A percentile compares a stretch with the other conserved stretches of the same genome.
phyloP scores from a whole-genome alignment of 2,797 vertebrate species.

The Anabas testudineus region DNA sequence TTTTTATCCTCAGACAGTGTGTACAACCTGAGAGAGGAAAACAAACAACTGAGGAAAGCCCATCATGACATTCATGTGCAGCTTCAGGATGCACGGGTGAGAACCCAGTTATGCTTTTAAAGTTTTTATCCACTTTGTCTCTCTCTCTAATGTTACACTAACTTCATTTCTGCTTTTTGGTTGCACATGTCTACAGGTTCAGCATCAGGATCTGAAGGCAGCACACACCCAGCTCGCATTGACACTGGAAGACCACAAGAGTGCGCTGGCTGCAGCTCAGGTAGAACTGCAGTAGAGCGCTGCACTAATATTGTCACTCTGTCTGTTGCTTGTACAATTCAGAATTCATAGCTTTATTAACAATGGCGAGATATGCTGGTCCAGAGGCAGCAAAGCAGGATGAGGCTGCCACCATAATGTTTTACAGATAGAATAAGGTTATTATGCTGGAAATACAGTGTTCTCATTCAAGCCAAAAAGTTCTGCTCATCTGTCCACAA shows the following conservation, averaged over 20 bases:
- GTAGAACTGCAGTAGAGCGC: conserved; percentile 78
- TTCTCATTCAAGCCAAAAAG: no score
- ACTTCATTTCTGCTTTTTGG: background rate
- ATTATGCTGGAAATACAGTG: no score
- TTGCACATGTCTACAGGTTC: conserved; percentile 83
- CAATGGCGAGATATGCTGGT: no score
- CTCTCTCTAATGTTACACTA: no score
- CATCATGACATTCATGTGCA: conserved; percentile 95
- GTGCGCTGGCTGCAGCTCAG: conserved; percentile 95
- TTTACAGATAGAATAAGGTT: no score
- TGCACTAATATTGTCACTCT: conserved; percentile 11
- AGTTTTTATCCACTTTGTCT: background rate
- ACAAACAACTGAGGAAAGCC: conserved; percentile 94
- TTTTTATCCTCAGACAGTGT: conserved; percentile 83
- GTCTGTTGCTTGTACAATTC: no score
- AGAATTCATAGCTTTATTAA: no score
- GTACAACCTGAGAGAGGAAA: conserved; percentile 94
- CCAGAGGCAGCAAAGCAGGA: no score
- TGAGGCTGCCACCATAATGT: no score
- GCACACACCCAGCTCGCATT: conserved; percentile 92
- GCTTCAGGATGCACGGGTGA: conserved; percentile 95
- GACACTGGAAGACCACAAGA: conserved; percentile 98
- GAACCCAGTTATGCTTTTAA: conserved; percentile 1
- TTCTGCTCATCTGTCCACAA: no score
- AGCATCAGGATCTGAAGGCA: conserved; percentile 93